These are phyloP conservation scores for Ariopsis seemanni DNA, from an alignment of 2,113 vertebrate genomes.

Conservation along the genomic window DNA sequence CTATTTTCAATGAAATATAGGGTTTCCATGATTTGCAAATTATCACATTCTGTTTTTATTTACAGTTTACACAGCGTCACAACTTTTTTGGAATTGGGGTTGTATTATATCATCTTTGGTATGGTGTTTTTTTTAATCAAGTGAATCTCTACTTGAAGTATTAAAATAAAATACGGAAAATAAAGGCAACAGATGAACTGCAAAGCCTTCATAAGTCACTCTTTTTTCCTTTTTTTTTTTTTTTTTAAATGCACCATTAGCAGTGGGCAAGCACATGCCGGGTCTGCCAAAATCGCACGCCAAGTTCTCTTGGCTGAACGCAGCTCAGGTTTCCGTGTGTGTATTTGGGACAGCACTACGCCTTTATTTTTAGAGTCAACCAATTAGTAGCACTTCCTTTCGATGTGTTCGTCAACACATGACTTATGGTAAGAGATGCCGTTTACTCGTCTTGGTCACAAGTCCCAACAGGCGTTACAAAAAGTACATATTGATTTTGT, in stretches of 20 bases:
- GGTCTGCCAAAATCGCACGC: slow-evolving; percentile 20
- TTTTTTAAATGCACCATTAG: slow-evolving; percentile 22
- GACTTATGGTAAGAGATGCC: slow-evolving; percentile 22
- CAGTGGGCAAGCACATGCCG: slow-evolving; percentile 16
- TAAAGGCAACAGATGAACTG: slow-evolving; percentile 24
- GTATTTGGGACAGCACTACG: slow-evolving; percentile 31
- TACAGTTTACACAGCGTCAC: no score
- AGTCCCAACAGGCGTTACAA: slow-evolving; percentile 16
- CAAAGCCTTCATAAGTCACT: slow-evolving; percentile 8
- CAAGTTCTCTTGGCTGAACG: slow-evolving; percentile 33
- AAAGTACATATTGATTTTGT: slow-evolving; percentile 25
- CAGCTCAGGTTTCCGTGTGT: slow-evolving; percentile 46
- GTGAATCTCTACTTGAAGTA: neutral
- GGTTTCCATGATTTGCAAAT: no score
- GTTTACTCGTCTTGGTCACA: neutral
- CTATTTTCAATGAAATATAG: no score
- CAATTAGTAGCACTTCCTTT: slow-evolving; percentile 46
- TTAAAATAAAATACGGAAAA: slow-evolving; percentile 39
- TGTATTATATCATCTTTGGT: slow-evolving; percentile 6
- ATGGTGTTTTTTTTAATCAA: neutral
- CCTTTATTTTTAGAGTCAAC: slow-evolving; percentile 50
- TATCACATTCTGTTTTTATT: no score
- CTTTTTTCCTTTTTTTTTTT: neutral
- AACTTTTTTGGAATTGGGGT: no score
- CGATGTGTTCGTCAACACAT: slow-evolving; percentile 43